phyloP scores from a whole-genome alignment of 2,113 vertebrate genomes.

The Plestiodon gilberti region DNA sequence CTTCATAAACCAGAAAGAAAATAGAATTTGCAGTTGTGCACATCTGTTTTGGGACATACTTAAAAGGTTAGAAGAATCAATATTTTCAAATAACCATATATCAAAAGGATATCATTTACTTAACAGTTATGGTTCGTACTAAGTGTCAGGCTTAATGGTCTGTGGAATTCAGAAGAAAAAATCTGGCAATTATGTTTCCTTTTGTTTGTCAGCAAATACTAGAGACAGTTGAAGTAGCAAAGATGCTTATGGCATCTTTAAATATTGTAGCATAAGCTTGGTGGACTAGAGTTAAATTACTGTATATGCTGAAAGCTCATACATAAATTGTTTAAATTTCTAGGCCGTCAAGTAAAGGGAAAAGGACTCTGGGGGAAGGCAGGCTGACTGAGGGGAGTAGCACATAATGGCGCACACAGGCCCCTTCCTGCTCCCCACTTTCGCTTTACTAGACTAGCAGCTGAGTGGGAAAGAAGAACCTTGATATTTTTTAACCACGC shows the following conservation, averaged over 20 bases:
- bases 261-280: too few species aligned
- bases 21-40: conserved; percentile 77
- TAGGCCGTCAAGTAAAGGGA: too few species aligned
- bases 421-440: too few species aligned
- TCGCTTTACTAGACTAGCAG: too few species aligned
- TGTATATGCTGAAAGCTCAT: too few species aligned
- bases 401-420: too few species aligned
- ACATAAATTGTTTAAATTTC: conserved; percentile 12
- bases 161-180: conserved; percentile 71
- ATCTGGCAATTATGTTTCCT: conserved; percentile 69
- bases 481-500: too few species aligned
- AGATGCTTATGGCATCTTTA: conserved; percentile 35
- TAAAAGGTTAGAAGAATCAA: conserved; percentile 74
- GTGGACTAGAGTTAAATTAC: too few species aligned
- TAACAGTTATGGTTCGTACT: conserved; percentile 74
- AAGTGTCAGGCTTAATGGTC: conserved; percentile 72
- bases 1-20: conserved; percentile 77
- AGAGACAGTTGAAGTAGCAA: conserved; percentile 27
- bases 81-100: conserved; percentile 72
- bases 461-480: too few species aligned
- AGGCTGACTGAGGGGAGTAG: too few species aligned
- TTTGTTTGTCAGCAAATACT: conserved; percentile 43
- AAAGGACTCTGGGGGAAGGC: too few species aligned
- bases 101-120: conserved; percentile 74
- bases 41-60: conserved; percentile 77